Base-by-base conservation (phyloP, 1,140 invertebrate species). In the Odontomachus brunneus region DNA sequence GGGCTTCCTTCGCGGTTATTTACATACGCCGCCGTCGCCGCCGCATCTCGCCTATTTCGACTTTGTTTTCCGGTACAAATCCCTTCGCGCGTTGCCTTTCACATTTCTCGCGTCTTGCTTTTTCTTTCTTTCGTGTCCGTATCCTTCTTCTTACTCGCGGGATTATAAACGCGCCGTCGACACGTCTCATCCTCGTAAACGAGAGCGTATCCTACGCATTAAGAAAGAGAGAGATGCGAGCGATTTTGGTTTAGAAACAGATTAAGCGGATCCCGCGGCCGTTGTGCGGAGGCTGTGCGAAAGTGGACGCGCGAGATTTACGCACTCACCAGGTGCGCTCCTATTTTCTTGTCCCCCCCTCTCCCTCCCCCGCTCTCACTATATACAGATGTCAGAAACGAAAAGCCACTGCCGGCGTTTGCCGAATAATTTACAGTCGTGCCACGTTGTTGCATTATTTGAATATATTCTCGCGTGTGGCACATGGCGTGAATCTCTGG, bases 391-490 rank as follows among this genome's bases (percentile, higher is more conserved):
- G 59, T 78, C 29, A 60, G 15, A n/a, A 60, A 76, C 75, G 33
- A 88, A 82, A 80, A 84, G 75, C 74, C 83, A 82, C 55, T 15
- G 80, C 48, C n/a, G 59, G 71, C 87, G 84, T 83, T 74, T 82
- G 75, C 44, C 72, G 74, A 84, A 89, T 88, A 85, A 87, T 90
- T 89, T 85, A 85, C 44, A 86, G 72, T 69, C 80, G 49, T 60
- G 69, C 22, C 84, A 72, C 75, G 87, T 85, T 83, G 71, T 78
- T 57, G 29, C 86, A 81, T 82, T 84, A 84, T 86, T 89, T 69
- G 84, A 81, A 71, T 80, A 80, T 69, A 65, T 89, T 76, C 87
- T 80, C 82, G 86, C 81, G 74, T 84, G 78, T 74, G 63, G 49
- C 44, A 51, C 80, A 81, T 38, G 83, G 69, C 60, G 65, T 53